Evolutionary conservation across 2,888 invertebrate species (phyloP).

Genomic region (Rapana venosa): DNA sequence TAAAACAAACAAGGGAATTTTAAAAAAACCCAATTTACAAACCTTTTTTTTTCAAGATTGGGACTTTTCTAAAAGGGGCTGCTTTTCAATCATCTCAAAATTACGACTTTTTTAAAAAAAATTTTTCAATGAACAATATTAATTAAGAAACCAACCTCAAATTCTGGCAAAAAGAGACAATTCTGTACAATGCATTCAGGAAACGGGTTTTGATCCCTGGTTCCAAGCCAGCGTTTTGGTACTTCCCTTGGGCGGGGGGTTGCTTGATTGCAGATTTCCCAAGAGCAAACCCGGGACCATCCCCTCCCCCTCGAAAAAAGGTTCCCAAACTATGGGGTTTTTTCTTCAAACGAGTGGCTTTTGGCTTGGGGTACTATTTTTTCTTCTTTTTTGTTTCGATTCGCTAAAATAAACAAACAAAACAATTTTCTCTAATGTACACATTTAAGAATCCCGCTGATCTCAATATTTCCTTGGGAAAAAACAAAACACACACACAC

Average conservation of each 20-base stretch:
- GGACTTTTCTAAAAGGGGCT: too few relatives aligned
- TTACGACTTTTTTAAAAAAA: not conserved
- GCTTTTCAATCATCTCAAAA: not conserved
- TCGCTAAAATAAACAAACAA: too few relatives aligned
- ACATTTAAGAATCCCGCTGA: too few relatives aligned
- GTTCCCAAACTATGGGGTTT: conserved; percentile 55
- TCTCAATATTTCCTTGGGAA: too few relatives aligned
- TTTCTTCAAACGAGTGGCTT: too few relatives aligned
- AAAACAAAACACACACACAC: too few relatives aligned
- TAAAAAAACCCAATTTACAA: too few relatives aligned
- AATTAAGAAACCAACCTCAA: conserved; percentile 71
- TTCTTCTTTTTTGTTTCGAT: too few relatives aligned
- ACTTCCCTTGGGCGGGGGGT: conserved; percentile 61
- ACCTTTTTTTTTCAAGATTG: too few relatives aligned
- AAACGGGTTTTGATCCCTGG: conserved; percentile 79
- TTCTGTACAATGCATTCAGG: conserved; percentile 78
- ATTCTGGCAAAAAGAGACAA: conserved; percentile 76
- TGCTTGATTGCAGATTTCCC: conserved; percentile 23
- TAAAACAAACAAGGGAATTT: too few relatives aligned
- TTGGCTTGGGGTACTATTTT: too few relatives aligned
- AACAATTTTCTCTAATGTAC: too few relatives aligned
- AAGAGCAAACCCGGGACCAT: not conserved
- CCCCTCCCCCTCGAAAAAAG: conserved; percentile 51
- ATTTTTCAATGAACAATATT: not conserved
- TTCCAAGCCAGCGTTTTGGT: conserved; percentile 73